Base-by-base conservation (phyloP, 2,888 invertebrate genomes). In the Osmoderma eremita region DNA sequence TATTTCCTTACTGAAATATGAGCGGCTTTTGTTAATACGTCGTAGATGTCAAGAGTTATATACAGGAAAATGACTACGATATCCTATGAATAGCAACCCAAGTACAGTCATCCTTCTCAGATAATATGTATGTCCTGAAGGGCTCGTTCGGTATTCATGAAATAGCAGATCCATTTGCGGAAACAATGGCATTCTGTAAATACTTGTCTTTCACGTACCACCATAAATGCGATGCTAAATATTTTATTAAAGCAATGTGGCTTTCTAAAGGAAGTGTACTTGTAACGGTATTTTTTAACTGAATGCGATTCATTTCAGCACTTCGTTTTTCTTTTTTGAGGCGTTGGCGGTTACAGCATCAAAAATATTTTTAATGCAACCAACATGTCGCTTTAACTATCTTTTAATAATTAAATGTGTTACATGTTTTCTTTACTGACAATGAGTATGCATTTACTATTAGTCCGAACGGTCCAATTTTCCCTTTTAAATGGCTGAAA, bases 241-340 rank as follows among this genome's bases (percentile, higher is more conserved):
- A 10, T 24, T 50, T 8, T 50, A 30, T 30, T 5, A 50, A 50
- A 50, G 13, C 20, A n/a, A 24, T n/a, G n/a, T n/a, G n/a, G 22
- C 50, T 50, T 50, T 50, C 24, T 5, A 53, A 53, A 36, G 53
- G 36, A 53, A 53, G 53, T 22, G 12, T 53, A 50, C 22, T 24
- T n/a, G 4, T 17, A 53, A 15, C 53, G 50, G 5, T 50, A 50
- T 13, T 5, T 3, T 50, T 12, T 24, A 24, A 30, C 30, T 10
- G 24, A 30, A 2, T 30, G 6, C 6, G 30, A 30, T 30, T 30
- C 6, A 10, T 30, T 30, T 3, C 2, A 30, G 30, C 8, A 30
- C 10, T 30, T 30, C 30, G 5, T 24, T 24, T 30, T 10, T 30
- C 6, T 30, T n/a, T n/a, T n/a, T 6, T 4, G 10, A 10, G 10